phyloP scores from a whole-genome alignment of 2,797 vertebrate species.

The Peromyscus melanophrys region DNA sequence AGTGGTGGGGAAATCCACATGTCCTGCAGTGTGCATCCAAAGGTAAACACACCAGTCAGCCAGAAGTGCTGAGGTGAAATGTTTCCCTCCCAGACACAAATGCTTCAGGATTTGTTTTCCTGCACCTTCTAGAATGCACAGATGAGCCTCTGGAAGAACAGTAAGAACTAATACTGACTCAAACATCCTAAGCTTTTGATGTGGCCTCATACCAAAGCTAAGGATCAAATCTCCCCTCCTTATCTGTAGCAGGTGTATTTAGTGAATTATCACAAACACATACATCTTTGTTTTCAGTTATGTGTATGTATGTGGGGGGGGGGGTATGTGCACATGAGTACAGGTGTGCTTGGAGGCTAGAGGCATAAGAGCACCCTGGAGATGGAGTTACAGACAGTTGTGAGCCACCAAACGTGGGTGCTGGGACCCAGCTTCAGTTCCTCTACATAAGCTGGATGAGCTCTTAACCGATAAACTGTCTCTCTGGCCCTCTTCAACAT shows the following conservation, averaged over 20 bases:
- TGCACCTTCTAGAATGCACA: background rate
- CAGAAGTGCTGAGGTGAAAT: background rate
- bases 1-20: background rate
- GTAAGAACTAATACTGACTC: background rate
- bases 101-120: background rate
- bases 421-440: background rate
- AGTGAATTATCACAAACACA: constrained; percentile 7
- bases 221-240: background rate
- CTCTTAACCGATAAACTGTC: background rate
- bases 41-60: background rate
- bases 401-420: background rate
- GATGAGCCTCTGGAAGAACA: background rate
- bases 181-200: background rate
- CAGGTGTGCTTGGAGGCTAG: background rate
- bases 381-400: background rate
- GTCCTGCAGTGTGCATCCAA: background rate
- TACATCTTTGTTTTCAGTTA: background rate
- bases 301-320: background rate
- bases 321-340: no score
- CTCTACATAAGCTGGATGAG: background rate
- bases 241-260: background rate
- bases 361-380: background rate
- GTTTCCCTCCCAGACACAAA: background rate
- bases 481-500: background rate
- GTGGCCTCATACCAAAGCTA: background rate